Base-by-base conservation (phyloP, 2,113 vertebrate genomes). In the Protobothrops flavoviridis region DNA sequence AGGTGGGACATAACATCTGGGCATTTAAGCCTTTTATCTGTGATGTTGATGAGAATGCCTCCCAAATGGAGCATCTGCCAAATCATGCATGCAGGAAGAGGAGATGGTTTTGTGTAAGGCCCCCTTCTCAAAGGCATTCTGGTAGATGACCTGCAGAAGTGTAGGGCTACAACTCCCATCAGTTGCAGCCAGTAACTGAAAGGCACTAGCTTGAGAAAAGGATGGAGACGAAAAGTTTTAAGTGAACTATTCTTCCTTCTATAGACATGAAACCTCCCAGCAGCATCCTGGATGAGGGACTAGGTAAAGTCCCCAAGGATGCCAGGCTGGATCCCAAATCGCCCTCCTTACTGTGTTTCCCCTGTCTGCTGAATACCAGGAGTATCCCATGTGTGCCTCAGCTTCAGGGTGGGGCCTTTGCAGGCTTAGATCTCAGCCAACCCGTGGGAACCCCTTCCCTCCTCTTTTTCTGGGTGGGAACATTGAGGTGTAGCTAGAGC, bases 391-490 rank as follows among this genome's bases (percentile, higher is more conserved):
- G 74, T 92, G 21, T 81, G 56, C 74, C 7, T 9, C 88, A 89
- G 89, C 17, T 45, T 53, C 20, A 61, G 74, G 87, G 74, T 24
- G 55, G 53, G 87, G 87, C 91, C 24, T 94, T 91, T 87, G 56
- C 48, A 52, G 48, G 92, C 29, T 87, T 64, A 48, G 43, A 45
- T 74, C 85, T 85, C 57, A 74, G 52, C 52, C 89, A 85, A 15
- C 20, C 24, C 13, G 5, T 85, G 91, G 52, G 56, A 92, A 90
- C 50, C 29, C 53, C 55, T 43, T 15, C 33, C 43, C 48, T 90
- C 55, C 17, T 90, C 56, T 93, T 56, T 90, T 55, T n/a, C 55
- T 93, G 88, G 56, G 92, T 90, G 92, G 74, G 74, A 93, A 4
- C 57, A 55, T 55, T 11, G 55, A 39, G 53, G 88, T 74, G 85